These are phyloP conservation scores for Crotalus helleri DNA, from an alignment of 2,113 vertebrate genomes.

Conservation along the genomic window DNA sequence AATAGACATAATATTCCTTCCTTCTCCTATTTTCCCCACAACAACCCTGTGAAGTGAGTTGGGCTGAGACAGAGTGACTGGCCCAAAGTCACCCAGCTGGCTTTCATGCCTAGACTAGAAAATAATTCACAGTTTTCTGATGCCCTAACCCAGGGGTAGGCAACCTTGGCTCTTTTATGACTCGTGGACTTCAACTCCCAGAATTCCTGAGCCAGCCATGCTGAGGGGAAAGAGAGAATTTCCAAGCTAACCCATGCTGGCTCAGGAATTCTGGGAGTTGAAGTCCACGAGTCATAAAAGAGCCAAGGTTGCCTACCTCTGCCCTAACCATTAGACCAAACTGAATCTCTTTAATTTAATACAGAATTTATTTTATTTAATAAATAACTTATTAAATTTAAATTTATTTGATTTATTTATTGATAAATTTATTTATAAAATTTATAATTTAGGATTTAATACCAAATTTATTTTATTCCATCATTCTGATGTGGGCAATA, in stretches of 20 bases:
- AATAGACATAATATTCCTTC: not conserved
- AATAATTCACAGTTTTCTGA: not conserved
- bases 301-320: no score
- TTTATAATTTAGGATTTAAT: not conserved
- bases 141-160: no score
- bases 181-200: no score
- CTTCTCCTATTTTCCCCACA: not conserved
- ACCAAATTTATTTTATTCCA: not conserved
- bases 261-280: no score
- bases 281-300: no score
- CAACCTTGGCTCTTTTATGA: no score
- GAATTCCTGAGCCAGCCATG: no score
- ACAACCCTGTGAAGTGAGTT: not conserved
- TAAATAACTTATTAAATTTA: not conserved
- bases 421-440: not conserved
- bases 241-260: no score
- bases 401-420: not conserved
- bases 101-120: not conserved
- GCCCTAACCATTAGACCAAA: not conserved
- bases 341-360: not conserved
- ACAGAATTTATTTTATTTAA: not conserved
- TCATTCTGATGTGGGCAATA: not conserved
- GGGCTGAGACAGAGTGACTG: no score
- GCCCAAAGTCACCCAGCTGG: not conserved
- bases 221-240: no score